Evolutionary conservation across 2,888 invertebrate species (phyloP).

Genomic region (Esperia sulphurella): DNA sequence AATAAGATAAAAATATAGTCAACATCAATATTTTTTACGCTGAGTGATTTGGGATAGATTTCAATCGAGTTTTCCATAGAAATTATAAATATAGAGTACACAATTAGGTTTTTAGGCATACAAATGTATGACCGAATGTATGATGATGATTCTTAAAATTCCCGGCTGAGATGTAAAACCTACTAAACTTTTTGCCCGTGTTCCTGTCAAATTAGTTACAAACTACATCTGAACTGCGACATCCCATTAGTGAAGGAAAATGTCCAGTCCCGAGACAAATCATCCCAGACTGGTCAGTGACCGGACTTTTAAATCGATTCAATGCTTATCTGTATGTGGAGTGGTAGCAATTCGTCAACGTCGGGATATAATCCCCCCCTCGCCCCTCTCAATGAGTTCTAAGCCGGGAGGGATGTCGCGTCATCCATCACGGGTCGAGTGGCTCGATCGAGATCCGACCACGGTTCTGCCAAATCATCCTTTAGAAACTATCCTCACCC

Average conservation of each 20-base stretch:
- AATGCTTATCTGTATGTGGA: conserved; percentile 64
- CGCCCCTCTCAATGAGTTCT: conserved; percentile 59
- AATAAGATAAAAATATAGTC: too few species aligned
- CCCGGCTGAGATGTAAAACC: too few species aligned
- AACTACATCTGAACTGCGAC: background rate
- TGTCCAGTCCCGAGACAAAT: conserved; percentile 36
- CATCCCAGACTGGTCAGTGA: conserved; percentile 30
- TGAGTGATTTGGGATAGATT: too few species aligned
- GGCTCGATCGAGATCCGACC: conserved; percentile 33
- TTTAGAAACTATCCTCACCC: conserved; percentile 32
- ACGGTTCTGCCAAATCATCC: conserved; percentile 47
- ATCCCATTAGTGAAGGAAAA: conserved; percentile 1
- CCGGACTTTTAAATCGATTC: conserved; percentile 67
- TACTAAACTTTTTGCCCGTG: too few species aligned
- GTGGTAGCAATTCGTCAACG: conserved; percentile 71
- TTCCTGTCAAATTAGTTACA: too few species aligned
- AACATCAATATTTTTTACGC: too few species aligned
- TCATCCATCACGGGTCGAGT: conserved; percentile 64
- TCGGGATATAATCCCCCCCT: conserved; percentile 67
- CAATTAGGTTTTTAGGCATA: too few species aligned
- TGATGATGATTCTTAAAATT: too few species aligned
- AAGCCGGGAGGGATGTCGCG: conserved; percentile 63
- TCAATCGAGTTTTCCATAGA: too few species aligned
- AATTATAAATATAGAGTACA: too few species aligned
- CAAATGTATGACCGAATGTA: too few species aligned